Evolutionary conservation across 2,113 vertebrate species (phyloP).

Genomic region (Bujurquina vittata): DNA sequence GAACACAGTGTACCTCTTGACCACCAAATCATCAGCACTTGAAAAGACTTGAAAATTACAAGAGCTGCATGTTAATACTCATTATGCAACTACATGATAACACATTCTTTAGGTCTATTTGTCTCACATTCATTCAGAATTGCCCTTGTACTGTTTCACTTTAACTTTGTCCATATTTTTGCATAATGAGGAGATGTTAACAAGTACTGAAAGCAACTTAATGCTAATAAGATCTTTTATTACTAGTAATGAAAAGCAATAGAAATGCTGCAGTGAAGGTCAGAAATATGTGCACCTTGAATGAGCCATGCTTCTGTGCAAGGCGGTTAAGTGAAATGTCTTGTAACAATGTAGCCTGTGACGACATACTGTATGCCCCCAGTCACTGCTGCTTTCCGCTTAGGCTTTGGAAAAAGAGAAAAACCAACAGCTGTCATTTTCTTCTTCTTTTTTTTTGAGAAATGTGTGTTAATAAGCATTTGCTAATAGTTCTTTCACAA

Average conservation of each 20-base stretch:
- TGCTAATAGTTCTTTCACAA: conserved; percentile 24
- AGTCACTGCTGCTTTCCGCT: not conserved
- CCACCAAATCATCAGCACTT: not conserved
- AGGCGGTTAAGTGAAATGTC: not conserved
- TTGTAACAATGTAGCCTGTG: not conserved
- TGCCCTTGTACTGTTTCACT: not conserved
- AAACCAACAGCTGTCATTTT: not conserved
- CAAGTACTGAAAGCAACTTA: not conserved
- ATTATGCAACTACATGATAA: not conserved
- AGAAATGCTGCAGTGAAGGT: not conserved
- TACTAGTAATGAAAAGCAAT: not conserved
- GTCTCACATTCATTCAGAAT: conserved; percentile 8
- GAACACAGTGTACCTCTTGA: not conserved
- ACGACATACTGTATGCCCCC: conserved; percentile 38
- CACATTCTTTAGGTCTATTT: not conserved
- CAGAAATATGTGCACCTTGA: not conserved
- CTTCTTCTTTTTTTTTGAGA: not conserved
- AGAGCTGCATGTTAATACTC: not conserved
- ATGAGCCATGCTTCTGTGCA: not conserved
- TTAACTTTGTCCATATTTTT: not conserved
- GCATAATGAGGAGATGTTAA: not conserved
- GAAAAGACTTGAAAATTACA: not conserved
- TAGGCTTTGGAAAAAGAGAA: not conserved
- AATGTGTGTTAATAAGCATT: conserved; percentile 7
- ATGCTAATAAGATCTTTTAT: not conserved